A percentile compares a stretch with the other conserved stretches of the same genome.
phyloP scores from a whole-genome alignment of 2,113 vertebrate genomes.

The Coracopsis vasa region DNA sequence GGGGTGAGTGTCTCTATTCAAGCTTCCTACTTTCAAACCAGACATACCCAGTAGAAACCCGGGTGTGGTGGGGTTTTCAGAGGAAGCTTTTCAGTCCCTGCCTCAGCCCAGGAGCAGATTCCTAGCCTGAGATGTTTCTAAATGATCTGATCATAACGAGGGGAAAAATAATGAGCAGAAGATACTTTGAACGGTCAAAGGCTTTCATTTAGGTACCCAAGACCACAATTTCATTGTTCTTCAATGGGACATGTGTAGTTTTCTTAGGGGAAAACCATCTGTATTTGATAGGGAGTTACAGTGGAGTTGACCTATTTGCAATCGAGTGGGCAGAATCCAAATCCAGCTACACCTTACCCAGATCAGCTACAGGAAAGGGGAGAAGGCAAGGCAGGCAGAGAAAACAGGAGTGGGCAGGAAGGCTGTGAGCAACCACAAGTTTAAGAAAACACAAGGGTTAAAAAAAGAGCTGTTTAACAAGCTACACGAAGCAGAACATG shows the following conservation, averaged over 20 bases:
- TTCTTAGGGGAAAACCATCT: background rate
- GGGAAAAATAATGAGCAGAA: background rate
- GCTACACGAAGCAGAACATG: background rate
- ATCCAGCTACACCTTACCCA: background rate
- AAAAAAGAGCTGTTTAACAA: background rate
- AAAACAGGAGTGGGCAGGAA: background rate
- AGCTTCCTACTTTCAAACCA: conserved; percentile 8
- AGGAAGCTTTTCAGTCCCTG: conserved; percentile 7
- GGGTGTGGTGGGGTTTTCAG: background rate
- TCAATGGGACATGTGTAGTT: background rate
- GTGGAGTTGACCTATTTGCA: background rate
- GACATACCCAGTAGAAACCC: background rate
- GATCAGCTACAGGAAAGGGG: background rate
- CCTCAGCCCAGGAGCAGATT: background rate
- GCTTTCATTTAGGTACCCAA: background rate
- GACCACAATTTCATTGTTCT: background rate
- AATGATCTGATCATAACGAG: background rate
- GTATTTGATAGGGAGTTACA: background rate
- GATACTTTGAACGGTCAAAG: background rate
- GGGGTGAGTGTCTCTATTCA: background rate
- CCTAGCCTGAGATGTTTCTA: background rate
- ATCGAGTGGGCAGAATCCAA: background rate
- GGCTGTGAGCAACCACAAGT: background rate
- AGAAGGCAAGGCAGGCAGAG: conserved; percentile 23
- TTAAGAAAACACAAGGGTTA: conserved; percentile 15